Base-by-base conservation (phyloP, 2,888 invertebrate genomes). In the Drosophila cognata region DNA sequence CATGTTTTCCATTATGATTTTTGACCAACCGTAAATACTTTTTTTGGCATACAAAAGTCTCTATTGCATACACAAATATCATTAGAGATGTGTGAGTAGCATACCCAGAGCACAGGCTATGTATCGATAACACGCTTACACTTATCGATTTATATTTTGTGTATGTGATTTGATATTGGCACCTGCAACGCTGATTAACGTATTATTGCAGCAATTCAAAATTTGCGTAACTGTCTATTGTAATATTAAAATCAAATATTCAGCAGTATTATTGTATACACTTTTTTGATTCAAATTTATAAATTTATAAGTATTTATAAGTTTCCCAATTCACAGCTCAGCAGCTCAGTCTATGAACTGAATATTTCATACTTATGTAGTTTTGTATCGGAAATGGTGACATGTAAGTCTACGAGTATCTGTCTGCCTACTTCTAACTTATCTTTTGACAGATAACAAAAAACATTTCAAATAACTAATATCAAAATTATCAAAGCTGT, bases 1-100 rank as follows among this genome's bases (percentile, higher is more conserved):
- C 31, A 62, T 50, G 43, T 77, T 76, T 21, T 78, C 81, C 81
- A 78, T 77, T 28, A 33, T 50, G 18, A 36, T 31, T 28, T 43
- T 33, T 36, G 4, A 10, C 5, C 35, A 74, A 48, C 35, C 57
- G 43, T 46, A 57, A 58, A 79, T 56, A 50, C 10, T 43, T 50
- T 31, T 53, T 53, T 58, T 60, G 48, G 41, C 51, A 25, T 43
- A 25, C 43, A 31, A 58, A 56, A 57, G 33, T 76, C 46, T 71
- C 51, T 75, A 66, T 71, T 65, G 65, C 56, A 61, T 51, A 60
- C 55, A 70, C 50, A 69, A 75, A 62, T 58, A 50, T n/a, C 53
- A 59, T 57, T 75, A 63, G 61, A 28, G 69, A 58, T 59, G 61
- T 10, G 57, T 16, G 21, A 16, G 8, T 25, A 2, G 0, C 13